Base-by-base conservation (phyloP, 1,140 invertebrate species). In the Venustaconcha ellipsiformis region DNA sequence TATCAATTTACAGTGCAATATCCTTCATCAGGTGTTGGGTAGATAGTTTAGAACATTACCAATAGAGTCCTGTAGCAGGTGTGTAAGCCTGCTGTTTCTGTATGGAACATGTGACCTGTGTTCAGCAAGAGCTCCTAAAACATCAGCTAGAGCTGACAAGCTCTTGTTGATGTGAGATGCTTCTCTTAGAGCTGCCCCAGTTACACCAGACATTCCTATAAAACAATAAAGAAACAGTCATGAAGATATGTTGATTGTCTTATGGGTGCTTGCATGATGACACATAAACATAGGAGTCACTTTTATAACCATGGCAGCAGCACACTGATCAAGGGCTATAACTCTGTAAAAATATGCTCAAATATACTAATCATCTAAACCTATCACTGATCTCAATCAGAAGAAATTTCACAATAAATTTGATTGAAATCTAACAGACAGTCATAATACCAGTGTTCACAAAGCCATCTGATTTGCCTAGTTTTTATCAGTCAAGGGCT, bases 61-160 rank as follows among this genome's bases (percentile, higher is more conserved):
- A n/a, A 98, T 92, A 74, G 94, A 95, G 55, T 96, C 95, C 92
- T 96, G 95, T 18, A 98, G 89, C 12, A 98, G 90, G 88, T 96
- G 95, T 0, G 96, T 98, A 0, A 98, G 90, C 85, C 97, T 96
- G 11, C 95, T 97, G 90, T 98, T 96, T 80, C 96, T 92, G 87
- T 97, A 98, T 0, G 96, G 96, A 62, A 98, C 93, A 88, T 97
- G 95, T 67, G 94, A 73, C 69, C 87, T 79, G 64, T 87, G 83
- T 76, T 89, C 87, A 20, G 88, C 82, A 65, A 89, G 77, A 17
- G 88, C 88, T 65, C 86, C 86, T 14, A 89, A 78, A 1, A 89
- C 88, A 82, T 89, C 88, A 57, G 88, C 86, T n/a, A 89, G 77
- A 1, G 88, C 87, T 26, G 85, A 89, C 56, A 89, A 74, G 75